Evolutionary conservation across 2,797 vertebrate species (phyloP).

Genomic region (Brachyalestes nurse): DNA sequence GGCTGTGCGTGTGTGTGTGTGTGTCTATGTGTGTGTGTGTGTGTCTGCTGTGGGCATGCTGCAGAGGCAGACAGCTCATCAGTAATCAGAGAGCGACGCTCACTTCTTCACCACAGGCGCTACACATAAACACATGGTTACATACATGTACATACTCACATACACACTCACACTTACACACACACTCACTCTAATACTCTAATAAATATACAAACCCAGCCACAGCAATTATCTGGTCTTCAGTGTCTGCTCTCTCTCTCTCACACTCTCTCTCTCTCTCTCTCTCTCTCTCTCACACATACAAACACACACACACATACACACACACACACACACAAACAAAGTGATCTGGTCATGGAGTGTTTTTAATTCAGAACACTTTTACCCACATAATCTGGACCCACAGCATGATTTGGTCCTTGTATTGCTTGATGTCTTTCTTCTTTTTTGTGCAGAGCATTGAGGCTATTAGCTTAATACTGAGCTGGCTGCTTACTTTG

Average conservation of each 20-base stretch:
- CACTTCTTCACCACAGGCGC: constrained; percentile 56
- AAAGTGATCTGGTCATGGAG: neutral
- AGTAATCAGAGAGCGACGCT: constrained; percentile 69
- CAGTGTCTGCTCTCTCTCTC: no score
- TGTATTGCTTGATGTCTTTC: neutral
- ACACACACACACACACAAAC: neutral
- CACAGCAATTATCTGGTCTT: no score
- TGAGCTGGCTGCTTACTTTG: constrained; percentile 2
- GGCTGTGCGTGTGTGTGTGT: constrained; percentile 65
- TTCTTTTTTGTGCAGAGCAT: constrained; percentile 44
- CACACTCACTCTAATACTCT: neutral
- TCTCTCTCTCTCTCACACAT: no score
- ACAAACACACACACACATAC: no score
- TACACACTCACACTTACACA: neutral
- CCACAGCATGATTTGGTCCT: constrained; percentile 28
- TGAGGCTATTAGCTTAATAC: neutral
- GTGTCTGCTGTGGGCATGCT: constrained; percentile 54
- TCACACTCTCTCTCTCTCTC: no score
- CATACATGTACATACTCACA: neutral
- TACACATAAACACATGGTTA: constrained; percentile 20
- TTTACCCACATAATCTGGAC: neutral
- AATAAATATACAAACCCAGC: no score
- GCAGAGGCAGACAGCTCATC: constrained; percentile 71
- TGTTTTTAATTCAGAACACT: no score
- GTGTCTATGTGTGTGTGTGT: constrained; percentile 27